Conservation (phyloP, 2,797 vertebrate species). For the Catostomus latipinnis region DNA sequence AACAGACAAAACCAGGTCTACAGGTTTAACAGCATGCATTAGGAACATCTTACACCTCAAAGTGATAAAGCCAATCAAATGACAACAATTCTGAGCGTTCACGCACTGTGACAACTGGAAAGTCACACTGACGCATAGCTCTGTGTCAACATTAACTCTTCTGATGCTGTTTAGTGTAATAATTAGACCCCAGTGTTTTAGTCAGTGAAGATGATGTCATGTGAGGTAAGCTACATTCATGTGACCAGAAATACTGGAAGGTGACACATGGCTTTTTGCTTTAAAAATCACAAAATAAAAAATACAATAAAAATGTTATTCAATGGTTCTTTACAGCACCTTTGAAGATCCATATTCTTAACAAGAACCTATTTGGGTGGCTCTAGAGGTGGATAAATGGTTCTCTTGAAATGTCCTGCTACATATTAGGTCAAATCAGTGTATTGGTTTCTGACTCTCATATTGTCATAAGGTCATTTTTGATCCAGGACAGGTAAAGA, state of each 20-base stretch:
- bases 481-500: too few relatives aligned
- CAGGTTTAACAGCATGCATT: conserved; percentile 48
- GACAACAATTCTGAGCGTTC: conserved; percentile 4
- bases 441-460: too few relatives aligned
- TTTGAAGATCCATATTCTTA: too few relatives aligned
- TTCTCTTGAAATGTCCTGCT: too few relatives aligned
- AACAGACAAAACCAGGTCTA: conserved; percentile 41
- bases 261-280: background rate
- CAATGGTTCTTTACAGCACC: too few relatives aligned
- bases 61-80: background rate
- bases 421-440: too few relatives aligned
- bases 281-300: background rate
- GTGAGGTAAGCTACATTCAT: background rate
- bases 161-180: conserved; percentile 2
- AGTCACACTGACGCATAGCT: conserved; percentile 17
- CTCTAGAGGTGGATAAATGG: too few relatives aligned
- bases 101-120: background rate
- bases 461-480: too few relatives aligned
- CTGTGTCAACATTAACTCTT: background rate
- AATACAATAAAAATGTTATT: too few relatives aligned
- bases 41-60: background rate
- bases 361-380: too few relatives aligned
- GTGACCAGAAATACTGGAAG: background rate
- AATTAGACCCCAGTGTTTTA: background rate
- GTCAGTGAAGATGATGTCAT: background rate